Evolutionary conservation across 2,113 vertebrate species (phyloP).

Genomic region (Notarius quadriscutis): DNA sequence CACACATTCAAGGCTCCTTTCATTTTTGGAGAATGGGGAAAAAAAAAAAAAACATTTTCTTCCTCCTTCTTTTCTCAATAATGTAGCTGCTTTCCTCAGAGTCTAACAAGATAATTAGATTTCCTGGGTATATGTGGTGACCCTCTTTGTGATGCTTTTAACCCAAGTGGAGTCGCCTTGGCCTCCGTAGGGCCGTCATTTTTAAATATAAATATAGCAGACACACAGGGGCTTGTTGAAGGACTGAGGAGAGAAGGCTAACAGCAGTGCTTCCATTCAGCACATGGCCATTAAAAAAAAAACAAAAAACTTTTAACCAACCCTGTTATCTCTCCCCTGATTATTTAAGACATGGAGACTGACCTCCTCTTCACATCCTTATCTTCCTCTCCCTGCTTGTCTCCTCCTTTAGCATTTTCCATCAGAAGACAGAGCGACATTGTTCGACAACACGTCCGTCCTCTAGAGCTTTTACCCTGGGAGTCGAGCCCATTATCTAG

Average conservation of each 20-base stretch:
- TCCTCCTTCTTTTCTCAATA: constrained; percentile 79
- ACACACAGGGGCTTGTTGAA: constrained; percentile 53
- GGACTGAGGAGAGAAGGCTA: constrained; percentile 46
- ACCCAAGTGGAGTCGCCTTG: constrained; percentile 80
- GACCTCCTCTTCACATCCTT: constrained; percentile 71
- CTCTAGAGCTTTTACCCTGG: constrained; percentile 79
- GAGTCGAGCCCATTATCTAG: constrained; percentile 74
- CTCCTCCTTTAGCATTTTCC: constrained; percentile 51
- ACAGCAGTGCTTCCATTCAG: constrained; percentile 58
- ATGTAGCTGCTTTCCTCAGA: constrained; percentile 72
- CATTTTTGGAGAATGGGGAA: constrained; percentile 35
- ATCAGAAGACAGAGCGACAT: constrained; percentile 62
- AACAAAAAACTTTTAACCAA: constrained; percentile 37
- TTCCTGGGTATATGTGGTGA: constrained; percentile 79
- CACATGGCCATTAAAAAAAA: constrained; percentile 48
- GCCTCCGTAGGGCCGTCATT: constrained; percentile 76
- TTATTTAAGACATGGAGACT: constrained; percentile 71
- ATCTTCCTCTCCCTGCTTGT: constrained; percentile 63
- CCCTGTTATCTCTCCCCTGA: constrained; percentile 46
- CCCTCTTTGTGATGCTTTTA: constrained; percentile 83
- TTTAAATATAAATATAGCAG: constrained; percentile 67
- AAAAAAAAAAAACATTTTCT: constrained; percentile 61
- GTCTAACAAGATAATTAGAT: constrained; percentile 83
- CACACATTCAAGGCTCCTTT: constrained; percentile 56
- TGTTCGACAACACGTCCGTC: constrained; percentile 71